Evolutionary conservation across 2,888 invertebrate species (phyloP).

Genomic region (Lagria hirta): DNA sequence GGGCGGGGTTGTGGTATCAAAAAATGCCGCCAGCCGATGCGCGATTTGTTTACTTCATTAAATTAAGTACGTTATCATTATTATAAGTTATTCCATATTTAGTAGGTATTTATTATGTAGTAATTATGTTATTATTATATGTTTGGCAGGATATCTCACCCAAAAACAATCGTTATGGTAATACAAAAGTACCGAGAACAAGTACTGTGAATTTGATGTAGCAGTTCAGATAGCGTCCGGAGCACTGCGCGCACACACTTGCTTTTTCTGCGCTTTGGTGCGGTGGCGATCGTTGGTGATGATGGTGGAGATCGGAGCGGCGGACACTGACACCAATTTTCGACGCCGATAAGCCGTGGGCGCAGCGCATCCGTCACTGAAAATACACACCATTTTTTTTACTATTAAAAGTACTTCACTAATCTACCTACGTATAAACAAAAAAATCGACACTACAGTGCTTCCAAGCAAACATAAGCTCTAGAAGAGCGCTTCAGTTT

Average conservation of each 20-base stretch:
- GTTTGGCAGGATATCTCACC: constrained; percentile 57
- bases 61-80: constrained; percentile 34
- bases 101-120: constrained; percentile 45
- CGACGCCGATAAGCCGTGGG: constrained; percentile 54
- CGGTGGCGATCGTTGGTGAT: constrained; percentile 40
- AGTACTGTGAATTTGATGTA: constrained; percentile 53
- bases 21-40: constrained; percentile 32
- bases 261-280: constrained; percentile 24
- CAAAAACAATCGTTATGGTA: constrained; percentile 53
- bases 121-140: constrained; percentile 47
- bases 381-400: constrained; percentile 44
- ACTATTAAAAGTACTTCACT: no score
- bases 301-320: constrained; percentile 35
- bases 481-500: no score
- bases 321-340: constrained; percentile 37
- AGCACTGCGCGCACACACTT: constrained; percentile 54
- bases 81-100: constrained; percentile 44
- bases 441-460: no score
- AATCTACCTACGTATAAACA: no score
- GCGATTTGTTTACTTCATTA: constrained; percentile 36
- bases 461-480: no score
- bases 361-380: constrained; percentile 64
- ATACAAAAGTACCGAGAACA: constrained; percentile 53
- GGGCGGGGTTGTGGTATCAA: constrained; percentile 15
- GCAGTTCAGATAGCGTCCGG: constrained; percentile 53